Base-by-base conservation (phyloP, 2,888 invertebrate genomes). In the Malthinus seriepunctatus region DNA sequence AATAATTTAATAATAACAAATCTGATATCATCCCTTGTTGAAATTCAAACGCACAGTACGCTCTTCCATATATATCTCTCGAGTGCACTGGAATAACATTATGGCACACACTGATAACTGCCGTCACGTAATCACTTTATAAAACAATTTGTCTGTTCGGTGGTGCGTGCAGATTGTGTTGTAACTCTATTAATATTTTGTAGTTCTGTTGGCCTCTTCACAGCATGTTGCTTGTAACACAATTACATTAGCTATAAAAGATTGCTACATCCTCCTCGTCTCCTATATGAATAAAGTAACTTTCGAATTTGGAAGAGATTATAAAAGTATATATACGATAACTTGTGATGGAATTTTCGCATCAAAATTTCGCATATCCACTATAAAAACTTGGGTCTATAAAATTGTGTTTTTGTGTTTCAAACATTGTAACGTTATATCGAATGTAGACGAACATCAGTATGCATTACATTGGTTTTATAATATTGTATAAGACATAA, bases 81-180 rank as follows among this genome's bases (percentile, higher is more conserved):
- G 65, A 66, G 66, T 63, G 65, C 67, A 66, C 64, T 67, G 63
- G 64, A 68, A 64, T 68, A 68, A 59, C 59, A 42, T 62, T 59
- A 67, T 68, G 73, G 74, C 71, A 73, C 66, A 69, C 71, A 69
- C 73, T 74, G 77, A 78, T 78, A 76, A 74, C 80, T 75, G 76
- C 79, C 78, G 79, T 78, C 77, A 83, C 82, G 84, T 88, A 88
- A 88, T 88, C 88, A 87, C 86, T 86, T 88, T 88, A 88, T 85
- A 84, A 86, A 86, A 87, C 88, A 88, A 88, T 88, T 88, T 88
- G 87, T 85, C 82, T 83, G 81, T 82, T 82, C 83, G 81, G 79
- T 86, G 87, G 86, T 85, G 87, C 88, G 86, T 85, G 85, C 77
- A 77, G 80, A 80, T 80, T 79, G 78, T 76, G 76, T 72, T 71